Percentiles rank a stretch among this genome's conserved stretches.
Conservation (phyloP, 92 coral and sea anemone genomes). For the Epizoanthus scotinus region DNA sequence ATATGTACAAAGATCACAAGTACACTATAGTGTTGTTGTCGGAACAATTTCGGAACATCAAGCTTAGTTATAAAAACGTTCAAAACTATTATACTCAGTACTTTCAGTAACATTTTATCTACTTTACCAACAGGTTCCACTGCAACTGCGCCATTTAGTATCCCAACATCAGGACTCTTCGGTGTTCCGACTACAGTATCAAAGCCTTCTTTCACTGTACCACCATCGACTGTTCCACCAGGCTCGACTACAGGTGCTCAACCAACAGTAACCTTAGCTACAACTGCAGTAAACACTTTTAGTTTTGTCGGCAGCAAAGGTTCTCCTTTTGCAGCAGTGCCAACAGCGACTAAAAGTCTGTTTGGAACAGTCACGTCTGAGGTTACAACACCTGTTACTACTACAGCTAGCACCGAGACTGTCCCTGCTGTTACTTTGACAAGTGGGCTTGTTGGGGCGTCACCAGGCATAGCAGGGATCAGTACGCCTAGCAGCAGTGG, state of each 20-base stretch:
- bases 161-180: neutral
- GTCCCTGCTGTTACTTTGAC: neutral
- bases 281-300: neutral
- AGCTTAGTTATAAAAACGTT: too few species aligned
- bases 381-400: neutral
- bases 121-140: neutral
- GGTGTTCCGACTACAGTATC: neutral
- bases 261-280: neutral
- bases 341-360: neutral
- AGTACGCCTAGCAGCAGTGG: neutral
- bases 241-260: neutral
- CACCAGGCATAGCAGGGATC: neutral
- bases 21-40: too few species aligned
- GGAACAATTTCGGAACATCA: too few species aligned
- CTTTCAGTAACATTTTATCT: neutral
- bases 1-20: too few species aligned
- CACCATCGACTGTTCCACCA: neutral
- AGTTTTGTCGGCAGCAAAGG: neutral
- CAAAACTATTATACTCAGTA: neutral
- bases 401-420: neutral
- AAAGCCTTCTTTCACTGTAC: neutral
- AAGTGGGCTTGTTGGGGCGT: neutral
- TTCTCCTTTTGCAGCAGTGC: constrained; percentile 1
- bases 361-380: neutral
- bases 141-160: neutral